Base-by-base conservation (phyloP, 2,113 vertebrate genomes). In the Limanda limanda region DNA sequence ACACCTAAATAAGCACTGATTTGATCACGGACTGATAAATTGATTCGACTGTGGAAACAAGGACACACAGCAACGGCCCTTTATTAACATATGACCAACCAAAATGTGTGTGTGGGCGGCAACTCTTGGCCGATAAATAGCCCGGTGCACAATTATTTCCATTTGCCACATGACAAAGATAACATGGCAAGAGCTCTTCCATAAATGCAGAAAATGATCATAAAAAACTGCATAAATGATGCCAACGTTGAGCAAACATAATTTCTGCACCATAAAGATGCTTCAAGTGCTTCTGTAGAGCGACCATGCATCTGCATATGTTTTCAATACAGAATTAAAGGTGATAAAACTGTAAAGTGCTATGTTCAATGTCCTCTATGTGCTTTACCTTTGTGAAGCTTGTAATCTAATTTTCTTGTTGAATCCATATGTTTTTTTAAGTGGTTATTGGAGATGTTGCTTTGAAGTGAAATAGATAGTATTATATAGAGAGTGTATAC, bases 1-100 rank as follows among this genome's bases (percentile, higher is more conserved):
- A 78, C 61, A 78, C 82, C 76, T 82, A 85, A 87, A 88, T 83
- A 79, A 86, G 85, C 85, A 68, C 81, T 88, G 85, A 91, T 91
- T 86, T 86, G 81, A 89, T 91, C 85, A 68, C 66, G 68, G 71
- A 68, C 81, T 89, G 79, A 90, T 85, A 20, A 79, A 85, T 78
- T 82, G 86, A 86, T 82, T 87, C 76, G 76, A 79, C 66, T 66
- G 67, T 86, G 68, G 65, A 78, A 86, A 85, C 80, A 88, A 84
- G 80, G 74, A 77, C 76, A 78, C 52, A 67, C 71, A 40, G 71
- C 54, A 80, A 31, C 37, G 59, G 65, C 52, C 12, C 37, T 21
- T 58, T 67, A 83, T 88, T 84, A 89, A 82, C 68, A 82, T 82
- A 76, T 21, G 35, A 70, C 52, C 71, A 52, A 66, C 52, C 47